Base-by-base conservation (phyloP, 2,888 invertebrate genomes). In the Drosophila mettleri region DNA sequence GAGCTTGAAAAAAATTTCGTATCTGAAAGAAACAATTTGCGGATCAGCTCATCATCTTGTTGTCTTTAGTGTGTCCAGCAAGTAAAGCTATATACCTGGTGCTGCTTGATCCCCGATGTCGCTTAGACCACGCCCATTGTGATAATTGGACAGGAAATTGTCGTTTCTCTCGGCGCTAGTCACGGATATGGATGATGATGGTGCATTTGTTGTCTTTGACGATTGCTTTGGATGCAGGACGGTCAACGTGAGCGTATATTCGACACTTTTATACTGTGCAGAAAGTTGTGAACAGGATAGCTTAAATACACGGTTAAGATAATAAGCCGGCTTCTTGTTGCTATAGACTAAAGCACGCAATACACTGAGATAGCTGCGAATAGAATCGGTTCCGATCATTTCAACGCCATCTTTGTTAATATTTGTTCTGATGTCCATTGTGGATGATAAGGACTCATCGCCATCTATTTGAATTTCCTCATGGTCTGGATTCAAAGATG, bases 281-380 rank as follows among this genome's bases (percentile, higher is more conserved):
- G 96, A 97, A 68, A 98, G 94, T 92, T 98, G 98, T 0, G 98
- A 97, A 93, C 99, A 99, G 69, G 97, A 96, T 51, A 99, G 94
- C 90, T 98, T 98, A 93, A 99, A 99, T 24, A 97, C 98, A 73
- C 98, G 95, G 93, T 98, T 98, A 76, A 98, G 93, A 92, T 98
- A 98, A 92, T 98, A 98, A 10, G 98, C 98, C 3, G 99, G 98
- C 91, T 98, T 98, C 89, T 96, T 96, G 93, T 99, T 99, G 91
- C 97, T 97, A 93, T 99, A 99, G 81, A 96, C 96, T 72, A 98
- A 73, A 12, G 92, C 90, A 31, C 89, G 89, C 6, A 92, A 54
- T 0, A 92, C 91, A 62, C 90, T 91, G 16, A 92, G 74, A 77
- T 92, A 92, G 59, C 92, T 92, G 3, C 75, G 76, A 51, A 90